A percentile compares a stretch with the other conserved stretches of the same genome.
Conservation (phyloP, 1,140 invertebrate species). For the Lepidotrigona ventralis region DNA sequence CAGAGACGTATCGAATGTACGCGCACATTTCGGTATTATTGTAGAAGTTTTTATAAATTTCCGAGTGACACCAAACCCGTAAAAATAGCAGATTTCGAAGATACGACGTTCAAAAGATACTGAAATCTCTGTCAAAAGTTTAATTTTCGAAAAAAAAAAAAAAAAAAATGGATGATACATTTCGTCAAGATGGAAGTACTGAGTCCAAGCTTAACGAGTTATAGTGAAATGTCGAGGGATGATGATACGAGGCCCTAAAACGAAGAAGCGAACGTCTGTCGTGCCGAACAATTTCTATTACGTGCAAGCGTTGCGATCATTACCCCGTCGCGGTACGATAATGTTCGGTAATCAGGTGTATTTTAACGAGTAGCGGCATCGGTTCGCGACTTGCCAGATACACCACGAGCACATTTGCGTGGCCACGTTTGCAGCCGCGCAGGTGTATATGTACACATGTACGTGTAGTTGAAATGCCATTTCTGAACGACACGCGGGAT, state of each 20-base stretch:
- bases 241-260: not conserved
- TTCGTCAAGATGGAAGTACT: not conserved
- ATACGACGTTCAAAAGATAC: too few species aligned
- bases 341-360: conserved; percentile 65
- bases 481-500: conserved; percentile 48
- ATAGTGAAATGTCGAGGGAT: not conserved
- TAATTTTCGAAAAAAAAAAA: not conserved
- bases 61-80: too few species aligned
- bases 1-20: not conserved
- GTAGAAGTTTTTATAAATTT: too few species aligned
- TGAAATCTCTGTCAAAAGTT: rapidly evolving
- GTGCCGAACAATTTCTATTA: conserved; percentile 56
- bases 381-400: conserved; percentile 37
- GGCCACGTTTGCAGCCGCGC: conserved; percentile 1
- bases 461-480: conserved; percentile 51
- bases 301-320: conserved; percentile 57
- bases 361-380: conserved; percentile 60
- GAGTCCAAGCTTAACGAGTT: not conserved
- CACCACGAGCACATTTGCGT: conserved; percentile 9
- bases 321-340: conserved; percentile 56
- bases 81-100: too few species aligned
- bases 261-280: conserved; percentile 1
- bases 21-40: too few species aligned
- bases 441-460: not conserved
- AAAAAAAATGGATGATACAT: not conserved